Evolutionary conservation across 2,888 invertebrate species (phyloP).

Genomic region (Chaitophorus viminalis): DNA sequence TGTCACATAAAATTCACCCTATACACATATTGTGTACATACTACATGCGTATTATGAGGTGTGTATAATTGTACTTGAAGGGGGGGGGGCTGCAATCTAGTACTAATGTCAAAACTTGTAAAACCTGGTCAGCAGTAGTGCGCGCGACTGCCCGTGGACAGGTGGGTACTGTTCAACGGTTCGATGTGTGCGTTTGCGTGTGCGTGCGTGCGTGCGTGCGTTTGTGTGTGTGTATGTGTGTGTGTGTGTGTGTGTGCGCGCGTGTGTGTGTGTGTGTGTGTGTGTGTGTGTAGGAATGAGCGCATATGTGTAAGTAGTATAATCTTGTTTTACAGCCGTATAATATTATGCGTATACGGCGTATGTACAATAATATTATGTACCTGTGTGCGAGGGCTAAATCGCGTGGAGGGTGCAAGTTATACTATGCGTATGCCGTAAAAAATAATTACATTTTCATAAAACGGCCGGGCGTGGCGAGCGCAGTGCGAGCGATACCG

Average conservation of each 20-base stretch:
- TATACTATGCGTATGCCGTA: neutral
- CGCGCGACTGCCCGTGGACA: too few relatives aligned
- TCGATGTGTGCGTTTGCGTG: too few relatives aligned
- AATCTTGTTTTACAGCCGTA: neutral
- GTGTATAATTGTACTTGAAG: neutral
- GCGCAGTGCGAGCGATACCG: neutral
- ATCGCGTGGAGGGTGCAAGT: neutral
- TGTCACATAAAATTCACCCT: too few relatives aligned
- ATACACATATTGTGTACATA: too few relatives aligned
- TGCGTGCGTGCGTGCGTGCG: too few relatives aligned
- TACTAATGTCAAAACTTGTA: neutral
- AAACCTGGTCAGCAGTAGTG: neutral
- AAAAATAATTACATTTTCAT: conserved; percentile 46
- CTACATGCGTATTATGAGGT: neutral
- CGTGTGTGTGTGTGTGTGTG: too few relatives aligned
- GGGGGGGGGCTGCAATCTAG: neutral
- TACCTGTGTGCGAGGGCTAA: neutral
- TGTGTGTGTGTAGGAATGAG: too few relatives aligned
- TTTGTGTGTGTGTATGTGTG: too few relatives aligned
- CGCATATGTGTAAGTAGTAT: too few relatives aligned
- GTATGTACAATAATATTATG: neutral
- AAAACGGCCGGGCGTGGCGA: conserved; percentile 35
- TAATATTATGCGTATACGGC: neutral
- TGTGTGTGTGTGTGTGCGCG: too few relatives aligned
- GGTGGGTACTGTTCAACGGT: too few relatives aligned